Percentiles rank a stretch among this genome's conserved stretches.
phyloP scores from a whole-genome alignment of 1,140 invertebrate genomes.

The Battus philenor region DNA sequence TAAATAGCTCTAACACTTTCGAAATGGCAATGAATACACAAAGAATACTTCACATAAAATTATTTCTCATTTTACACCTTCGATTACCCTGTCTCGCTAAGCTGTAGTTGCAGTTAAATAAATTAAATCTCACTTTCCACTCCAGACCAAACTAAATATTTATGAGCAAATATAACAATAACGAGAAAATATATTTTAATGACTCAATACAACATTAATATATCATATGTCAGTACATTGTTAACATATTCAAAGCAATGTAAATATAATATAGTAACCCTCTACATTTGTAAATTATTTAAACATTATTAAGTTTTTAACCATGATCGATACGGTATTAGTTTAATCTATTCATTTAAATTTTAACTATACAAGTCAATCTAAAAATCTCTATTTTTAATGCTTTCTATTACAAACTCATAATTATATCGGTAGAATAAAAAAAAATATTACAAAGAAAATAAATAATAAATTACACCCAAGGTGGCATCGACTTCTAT shows the following conservation, averaged over 20 bases:
- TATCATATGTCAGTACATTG: slow-evolving; percentile 5
- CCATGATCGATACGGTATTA: too few relatives aligned
- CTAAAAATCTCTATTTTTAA: too few relatives aligned
- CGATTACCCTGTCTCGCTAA: slow-evolving; percentile 14
- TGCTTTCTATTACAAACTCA: too few relatives aligned
- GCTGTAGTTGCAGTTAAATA: slow-evolving; percentile 9
- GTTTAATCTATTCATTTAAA: too few relatives aligned
- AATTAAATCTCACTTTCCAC: slow-evolving; percentile 2
- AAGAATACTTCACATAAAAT: too few relatives aligned
- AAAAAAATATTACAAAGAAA: not conserved
- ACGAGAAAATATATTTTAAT: slow-evolving; percentile 10
- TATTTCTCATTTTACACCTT: slow-evolving; percentile 4
- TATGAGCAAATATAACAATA: slow-evolving; percentile 15
- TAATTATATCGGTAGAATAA: too few relatives aligned
- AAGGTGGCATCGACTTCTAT: too few relatives aligned
- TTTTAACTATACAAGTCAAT: too few relatives aligned
- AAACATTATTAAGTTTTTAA: not conserved
- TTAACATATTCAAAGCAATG: slow-evolving; percentile 8
- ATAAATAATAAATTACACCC: not conserved
- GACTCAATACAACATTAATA: slow-evolving; percentile 12
- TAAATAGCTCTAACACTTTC: slow-evolving; percentile 5
- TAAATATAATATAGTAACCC: not conserved
- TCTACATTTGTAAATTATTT: slow-evolving; percentile 1
- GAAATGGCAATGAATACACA: too few relatives aligned
- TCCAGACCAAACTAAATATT: slow-evolving; percentile 8